A percentile compares a stretch with the other conserved stretches of the same genome.
Conservation (phyloP, 2,797 vertebrate genomes). For the Coregonus suidteri region DNA sequence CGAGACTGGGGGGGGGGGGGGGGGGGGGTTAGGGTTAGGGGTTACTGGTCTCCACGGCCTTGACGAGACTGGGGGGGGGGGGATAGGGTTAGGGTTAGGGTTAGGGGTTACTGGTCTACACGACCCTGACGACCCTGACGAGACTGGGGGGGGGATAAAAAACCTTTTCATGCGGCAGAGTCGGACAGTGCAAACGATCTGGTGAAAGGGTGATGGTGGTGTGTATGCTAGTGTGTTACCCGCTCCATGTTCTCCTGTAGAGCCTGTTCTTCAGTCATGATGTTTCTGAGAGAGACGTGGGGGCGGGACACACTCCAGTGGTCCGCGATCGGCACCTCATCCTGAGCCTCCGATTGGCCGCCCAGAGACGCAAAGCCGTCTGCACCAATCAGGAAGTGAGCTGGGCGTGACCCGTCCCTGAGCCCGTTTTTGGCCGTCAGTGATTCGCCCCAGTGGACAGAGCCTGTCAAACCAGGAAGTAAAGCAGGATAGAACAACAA, state of each 20-base stretch:
- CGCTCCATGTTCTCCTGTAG: slow-evolving; percentile 84
- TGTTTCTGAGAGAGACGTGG: slow-evolving; percentile 88
- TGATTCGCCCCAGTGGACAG: slow-evolving; percentile 56
- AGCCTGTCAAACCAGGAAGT: slow-evolving; percentile 49
- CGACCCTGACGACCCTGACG: slow-evolving; percentile 60
- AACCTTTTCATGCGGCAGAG: too few relatives aligned
- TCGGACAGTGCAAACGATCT: too few relatives aligned
- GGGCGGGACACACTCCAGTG: slow-evolving; percentile 86
- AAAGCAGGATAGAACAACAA: not conserved
- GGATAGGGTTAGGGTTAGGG: too few relatives aligned
- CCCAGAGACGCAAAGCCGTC: slow-evolving; percentile 42
- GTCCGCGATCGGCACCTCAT: slow-evolving; percentile 82
- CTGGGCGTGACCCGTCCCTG: slow-evolving; percentile 25
- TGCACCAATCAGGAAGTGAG: slow-evolving; percentile 41
- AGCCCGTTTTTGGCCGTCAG: slow-evolving; percentile 24
- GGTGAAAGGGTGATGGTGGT: not conserved
- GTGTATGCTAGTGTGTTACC: slow-evolving; percentile 70
- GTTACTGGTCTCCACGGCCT: too few relatives aligned
- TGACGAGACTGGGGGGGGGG: too few relatives aligned
- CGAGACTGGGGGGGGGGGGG: too few relatives aligned
- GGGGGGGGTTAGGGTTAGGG: too few relatives aligned
- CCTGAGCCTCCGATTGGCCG: slow-evolving; percentile 53
- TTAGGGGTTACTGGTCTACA: too few relatives aligned
- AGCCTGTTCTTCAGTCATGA: slow-evolving; percentile 93
- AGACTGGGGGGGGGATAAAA: slow-evolving; percentile 48